Percentiles rank a stretch among this genome's conserved stretches.
phyloP scores from a whole-genome alignment of 2,797 vertebrate species.

The Pseudochirops cupreus region DNA sequence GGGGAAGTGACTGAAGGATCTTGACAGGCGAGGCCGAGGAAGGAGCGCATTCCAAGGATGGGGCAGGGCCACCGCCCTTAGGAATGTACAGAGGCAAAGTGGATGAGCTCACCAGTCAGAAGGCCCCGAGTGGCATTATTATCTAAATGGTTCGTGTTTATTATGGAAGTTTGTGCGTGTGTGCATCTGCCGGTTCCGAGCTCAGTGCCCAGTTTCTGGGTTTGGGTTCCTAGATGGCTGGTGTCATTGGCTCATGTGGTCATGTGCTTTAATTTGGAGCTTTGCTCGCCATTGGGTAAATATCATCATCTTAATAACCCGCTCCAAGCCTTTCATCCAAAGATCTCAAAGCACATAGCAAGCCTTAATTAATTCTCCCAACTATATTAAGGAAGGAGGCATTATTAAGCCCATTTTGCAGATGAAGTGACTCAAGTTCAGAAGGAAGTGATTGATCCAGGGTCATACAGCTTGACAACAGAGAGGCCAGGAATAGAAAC shows the following conservation, averaged over 20 bases:
- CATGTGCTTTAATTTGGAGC: slow-evolving; percentile 49
- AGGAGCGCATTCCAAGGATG: neutral
- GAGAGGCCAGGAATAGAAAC: neutral
- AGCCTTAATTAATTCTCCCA: slow-evolving; percentile 54
- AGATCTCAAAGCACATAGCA: slow-evolving; percentile 28
- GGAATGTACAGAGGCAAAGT: neutral
- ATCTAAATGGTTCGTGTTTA: slow-evolving; percentile 20
- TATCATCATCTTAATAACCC: slow-evolving; percentile 63
- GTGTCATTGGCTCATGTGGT: neutral
- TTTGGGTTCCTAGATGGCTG: neutral
- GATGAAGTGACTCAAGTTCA: neutral
- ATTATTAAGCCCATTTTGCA: slow-evolving; percentile 4
- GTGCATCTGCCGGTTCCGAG: neutral
- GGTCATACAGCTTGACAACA: neutral
- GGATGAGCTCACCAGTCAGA: neutral
- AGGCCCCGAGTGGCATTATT: neutral
- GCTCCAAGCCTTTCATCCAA: slow-evolving; percentile 41
- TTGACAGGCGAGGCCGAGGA: neutral
- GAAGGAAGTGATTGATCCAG: neutral
- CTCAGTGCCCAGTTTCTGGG: neutral
- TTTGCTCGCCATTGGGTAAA: slow-evolving; percentile 44
- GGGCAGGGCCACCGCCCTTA: neutral
- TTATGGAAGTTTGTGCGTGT: slow-evolving; percentile 38
- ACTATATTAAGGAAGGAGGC: neutral
- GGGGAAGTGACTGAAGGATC: neutral